Evolutionary conservation across 2,888 invertebrate species (phyloP).

Genomic region (Meliscaeva auricollis): DNA sequence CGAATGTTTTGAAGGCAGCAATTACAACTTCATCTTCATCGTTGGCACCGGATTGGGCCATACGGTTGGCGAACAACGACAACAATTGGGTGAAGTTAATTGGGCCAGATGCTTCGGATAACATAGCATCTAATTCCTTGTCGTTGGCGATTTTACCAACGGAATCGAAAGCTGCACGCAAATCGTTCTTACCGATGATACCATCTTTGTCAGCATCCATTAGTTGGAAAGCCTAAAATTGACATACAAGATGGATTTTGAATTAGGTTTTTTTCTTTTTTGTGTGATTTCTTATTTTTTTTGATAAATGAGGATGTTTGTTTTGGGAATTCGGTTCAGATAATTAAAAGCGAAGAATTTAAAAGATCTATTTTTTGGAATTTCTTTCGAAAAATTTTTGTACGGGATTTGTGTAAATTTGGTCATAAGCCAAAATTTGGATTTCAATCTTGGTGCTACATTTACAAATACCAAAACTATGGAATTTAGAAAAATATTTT

Average conservation of each 20-base stretch:
- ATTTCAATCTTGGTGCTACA: no score
- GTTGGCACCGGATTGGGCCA: constrained; percentile 94
- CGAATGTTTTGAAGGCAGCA: constrained; percentile 96
- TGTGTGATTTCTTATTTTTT: neutral
- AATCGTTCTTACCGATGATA: constrained; percentile 94
- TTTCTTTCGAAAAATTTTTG: no score
- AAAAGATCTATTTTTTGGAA: neutral
- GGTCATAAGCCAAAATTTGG: neutral
- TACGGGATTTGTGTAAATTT: no score
- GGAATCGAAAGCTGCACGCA: constrained; percentile 95
- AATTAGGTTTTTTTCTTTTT: neutral
- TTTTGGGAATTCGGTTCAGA: neutral
- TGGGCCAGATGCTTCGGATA: constrained; percentile 94
- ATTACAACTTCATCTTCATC: constrained; percentile 97
- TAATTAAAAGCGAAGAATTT: no score
- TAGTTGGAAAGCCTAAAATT: constrained; percentile 93
- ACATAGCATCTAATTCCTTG: constrained; percentile 96
- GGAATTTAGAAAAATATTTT: no score
- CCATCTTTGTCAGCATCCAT: constrained; percentile 98
- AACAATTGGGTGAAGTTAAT: constrained; percentile 98
- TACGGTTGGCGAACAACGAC: constrained; percentile 95
- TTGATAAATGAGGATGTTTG: no score
- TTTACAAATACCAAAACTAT: no score
- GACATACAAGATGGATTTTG: neutral
- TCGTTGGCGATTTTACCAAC: constrained; percentile 95